These are phyloP conservation scores for Carlito syrichta DNA, from an alignment of 2,113 vertebrate genomes.

Conservation along the genomic window DNA sequence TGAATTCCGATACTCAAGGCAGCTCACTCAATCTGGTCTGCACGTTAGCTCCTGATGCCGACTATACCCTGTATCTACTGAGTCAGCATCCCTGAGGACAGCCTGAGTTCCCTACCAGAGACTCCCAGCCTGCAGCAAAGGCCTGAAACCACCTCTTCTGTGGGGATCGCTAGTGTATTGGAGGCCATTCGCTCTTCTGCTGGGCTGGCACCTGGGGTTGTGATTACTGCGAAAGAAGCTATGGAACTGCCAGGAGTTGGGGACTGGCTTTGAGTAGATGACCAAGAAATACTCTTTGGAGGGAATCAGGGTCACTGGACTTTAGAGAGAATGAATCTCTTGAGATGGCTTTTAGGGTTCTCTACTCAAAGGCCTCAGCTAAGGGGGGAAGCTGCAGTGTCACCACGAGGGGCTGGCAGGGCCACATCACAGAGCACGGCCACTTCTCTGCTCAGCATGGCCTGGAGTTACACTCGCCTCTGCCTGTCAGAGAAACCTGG, in stretches of 20 bases:
- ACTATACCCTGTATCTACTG: not conserved
- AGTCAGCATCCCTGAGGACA: not conserved
- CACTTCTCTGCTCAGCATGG: accelerated
- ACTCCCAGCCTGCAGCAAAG: not conserved
- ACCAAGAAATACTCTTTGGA: not conserved
- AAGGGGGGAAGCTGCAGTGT: too few species aligned
- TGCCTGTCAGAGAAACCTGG: not conserved
- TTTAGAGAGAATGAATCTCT: not conserved
- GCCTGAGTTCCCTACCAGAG: not conserved
- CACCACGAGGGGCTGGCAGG: not conserved
- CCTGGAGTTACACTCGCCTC: not conserved
- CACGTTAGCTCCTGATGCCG: not conserved
- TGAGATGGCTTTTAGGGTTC: not conserved
- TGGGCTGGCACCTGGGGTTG: too few species aligned
- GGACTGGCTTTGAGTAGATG: not conserved
- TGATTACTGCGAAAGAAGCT: not conserved
- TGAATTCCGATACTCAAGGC: not conserved
- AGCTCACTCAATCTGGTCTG: not conserved
- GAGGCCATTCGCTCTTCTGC: too few species aligned
- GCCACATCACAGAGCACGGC: not conserved
- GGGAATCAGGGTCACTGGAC: not conserved
- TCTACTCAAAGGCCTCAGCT: not conserved
- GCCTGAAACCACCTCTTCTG: not conserved
- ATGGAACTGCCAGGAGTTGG: not conserved
- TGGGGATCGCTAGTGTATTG: too few species aligned